Evolutionary conservation across 2,888 invertebrate genomes (phyloP), one percentile per base, ranked within the genome.

Genomic region (Caenorhabditis macrosperma): DNA sequence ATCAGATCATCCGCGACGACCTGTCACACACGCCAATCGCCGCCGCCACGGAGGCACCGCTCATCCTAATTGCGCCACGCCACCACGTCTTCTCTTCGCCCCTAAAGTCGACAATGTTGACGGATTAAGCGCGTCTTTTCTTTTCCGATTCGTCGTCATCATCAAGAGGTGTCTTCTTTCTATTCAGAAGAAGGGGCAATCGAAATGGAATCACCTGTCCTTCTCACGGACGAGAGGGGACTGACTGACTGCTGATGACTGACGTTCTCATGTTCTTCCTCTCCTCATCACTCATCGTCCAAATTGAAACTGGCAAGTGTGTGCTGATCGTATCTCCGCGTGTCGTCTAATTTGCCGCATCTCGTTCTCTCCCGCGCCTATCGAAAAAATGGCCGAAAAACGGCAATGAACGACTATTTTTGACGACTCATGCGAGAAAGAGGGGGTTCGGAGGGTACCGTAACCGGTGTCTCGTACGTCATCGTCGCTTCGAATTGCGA

Each of bases 51-150:
- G 17, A 30, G 22, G 33, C 41, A 57, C 63, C 72, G 72, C 74
- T 75, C 67, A 71, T 78, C 78, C 68, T 72, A 78, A 71, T 72
- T 72, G 71, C 76, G 68, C 68, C 68, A 55, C 33, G 44, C 46
- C 20, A 15, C 61, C 20, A 41, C 28, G 10, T 52, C 26, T 1
- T 4, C 12, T 22, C 24, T 1, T 12, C 48, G 6, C 17, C 4
- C n/a, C 48, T 24, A n/a, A 68, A 76, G 68, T 76, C 68, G 75
- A 76, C 75, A 76, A 76, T 76, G 67, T 78, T 78, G 78, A 78
- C 78, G 78, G 78, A 78, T 78, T 78, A 78, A 61, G 66, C 68
- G 60, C 46, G 52, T 38, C 44, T 30, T n/a, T 57, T 46, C 24
- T 15, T 54, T 48, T 54, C 71, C 44, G 24, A 6, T 24, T 54